A percentile compares a stretch with the other conserved stretches of the same genome.
These are phyloP conservation scores for Phymastichus coffea DNA, from an alignment of 1,140 invertebrate species.

Conservation along the genomic window DNA sequence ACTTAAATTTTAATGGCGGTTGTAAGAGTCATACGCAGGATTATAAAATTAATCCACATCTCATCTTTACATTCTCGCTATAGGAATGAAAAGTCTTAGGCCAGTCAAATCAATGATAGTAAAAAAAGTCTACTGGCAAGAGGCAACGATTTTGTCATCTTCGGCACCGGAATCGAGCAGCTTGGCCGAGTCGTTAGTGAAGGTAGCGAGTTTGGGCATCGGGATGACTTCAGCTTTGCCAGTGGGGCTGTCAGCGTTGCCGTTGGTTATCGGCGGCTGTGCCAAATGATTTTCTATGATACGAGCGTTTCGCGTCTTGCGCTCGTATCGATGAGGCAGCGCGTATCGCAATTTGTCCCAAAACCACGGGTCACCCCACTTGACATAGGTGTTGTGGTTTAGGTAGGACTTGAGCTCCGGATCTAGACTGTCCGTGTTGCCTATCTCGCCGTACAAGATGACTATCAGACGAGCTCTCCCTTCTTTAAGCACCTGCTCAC, in stretches of 20 bases:
- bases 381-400: conserved; percentile 77
- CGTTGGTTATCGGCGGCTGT: background rate
- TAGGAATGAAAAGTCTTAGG: too few relatives aligned
- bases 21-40: too few relatives aligned
- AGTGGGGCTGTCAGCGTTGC: too few relatives aligned
- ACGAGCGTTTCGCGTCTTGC: background rate
- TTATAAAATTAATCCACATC: too few relatives aligned
- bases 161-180: background rate
- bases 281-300: conserved; percentile 4
- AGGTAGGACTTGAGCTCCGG: conserved; percentile 71
- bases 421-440: conserved; percentile 62
- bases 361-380: conserved; percentile 75
- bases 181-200: background rate
- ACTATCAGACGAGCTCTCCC: conserved; percentile 68
- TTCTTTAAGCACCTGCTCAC: conserved; percentile 63
- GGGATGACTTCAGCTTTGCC: background rate
- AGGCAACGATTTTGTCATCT: background rate
- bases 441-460: conserved; percentile 70
- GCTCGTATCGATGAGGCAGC: background rate
- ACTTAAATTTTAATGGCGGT: too few relatives aligned
- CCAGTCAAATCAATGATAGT: too few relatives aligned
- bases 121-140: too few relatives aligned
- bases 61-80: too few relatives aligned
- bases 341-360: conserved; percentile 10
- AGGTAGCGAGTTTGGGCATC: background rate